Conservation (phyloP, 2,888 invertebrate genomes). For the Lissonota sp. region DNA sequence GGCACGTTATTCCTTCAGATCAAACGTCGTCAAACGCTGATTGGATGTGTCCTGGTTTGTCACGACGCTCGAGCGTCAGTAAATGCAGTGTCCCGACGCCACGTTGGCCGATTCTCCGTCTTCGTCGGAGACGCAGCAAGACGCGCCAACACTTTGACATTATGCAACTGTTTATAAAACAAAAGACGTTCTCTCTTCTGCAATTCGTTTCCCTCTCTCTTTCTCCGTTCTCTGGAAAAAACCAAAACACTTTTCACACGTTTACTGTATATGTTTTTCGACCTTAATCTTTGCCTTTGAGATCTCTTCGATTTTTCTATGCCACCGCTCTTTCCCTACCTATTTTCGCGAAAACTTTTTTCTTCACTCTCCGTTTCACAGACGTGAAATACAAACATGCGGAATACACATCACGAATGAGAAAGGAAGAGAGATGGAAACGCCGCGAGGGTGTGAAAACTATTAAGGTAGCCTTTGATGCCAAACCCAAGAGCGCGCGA, state of each 20-base stretch:
- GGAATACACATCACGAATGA: slow-evolving; percentile 12
- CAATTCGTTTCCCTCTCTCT: slow-evolving; percentile 1
- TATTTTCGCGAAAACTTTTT: slow-evolving; percentile 6
- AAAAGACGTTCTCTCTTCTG: slow-evolving; percentile 64
- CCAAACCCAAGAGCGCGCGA: slow-evolving; percentile 15
- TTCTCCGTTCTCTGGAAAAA: neutral
- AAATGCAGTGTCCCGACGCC: slow-evolving; percentile 43
- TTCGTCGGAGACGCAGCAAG: slow-evolving; percentile 25
- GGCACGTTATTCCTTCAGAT: slow-evolving; percentile 69
- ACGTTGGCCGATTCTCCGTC: slow-evolving; percentile 40
- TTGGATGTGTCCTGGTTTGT: slow-evolving; percentile 45
- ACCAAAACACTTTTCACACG: slow-evolving; percentile 17
- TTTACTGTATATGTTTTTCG: slow-evolving; percentile 1
- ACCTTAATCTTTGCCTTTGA: slow-evolving; percentile 59
- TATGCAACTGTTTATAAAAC: slow-evolving; percentile 71
- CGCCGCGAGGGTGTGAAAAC: slow-evolving; percentile 50
- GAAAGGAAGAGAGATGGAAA: slow-evolving; percentile 38
- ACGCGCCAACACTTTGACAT: slow-evolving; percentile 22
- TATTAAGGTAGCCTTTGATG: slow-evolving; percentile 51
- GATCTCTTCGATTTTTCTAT: slow-evolving; percentile 27
- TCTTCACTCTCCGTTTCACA: slow-evolving; percentile 1
- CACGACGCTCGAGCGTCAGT: slow-evolving; percentile 25
- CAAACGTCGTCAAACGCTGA: slow-evolving; percentile 68
- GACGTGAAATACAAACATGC: slow-evolving; percentile 7
- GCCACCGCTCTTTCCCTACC: slow-evolving; percentile 1